A percentile compares a stretch with the other conserved stretches of the same genome.
Conservation (phyloP, 92 coral and sea anemone genomes). For the Zoanthus sociatus region DNA sequence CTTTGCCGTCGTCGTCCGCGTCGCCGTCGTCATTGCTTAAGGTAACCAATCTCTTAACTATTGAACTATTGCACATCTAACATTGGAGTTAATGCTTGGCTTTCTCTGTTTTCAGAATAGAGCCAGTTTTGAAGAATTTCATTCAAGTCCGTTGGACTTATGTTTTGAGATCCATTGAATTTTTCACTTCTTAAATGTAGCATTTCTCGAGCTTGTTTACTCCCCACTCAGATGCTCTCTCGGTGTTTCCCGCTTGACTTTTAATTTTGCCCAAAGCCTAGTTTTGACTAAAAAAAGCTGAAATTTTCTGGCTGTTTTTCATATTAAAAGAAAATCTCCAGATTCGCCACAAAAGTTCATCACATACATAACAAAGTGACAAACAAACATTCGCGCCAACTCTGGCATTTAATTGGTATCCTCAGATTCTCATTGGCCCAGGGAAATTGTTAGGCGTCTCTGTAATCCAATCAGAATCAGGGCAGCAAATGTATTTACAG, state of each 20-base stretch:
- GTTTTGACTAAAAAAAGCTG: constrained; percentile 21
- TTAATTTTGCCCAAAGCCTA: constrained; percentile 21
- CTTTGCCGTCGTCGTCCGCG: no score
- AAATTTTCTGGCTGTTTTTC: constrained; percentile 19
- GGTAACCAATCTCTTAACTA: no score
- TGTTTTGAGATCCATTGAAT: constrained; percentile 8
- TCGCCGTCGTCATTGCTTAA: no score
- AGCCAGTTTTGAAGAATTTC: constrained; percentile 22
- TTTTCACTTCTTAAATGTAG: constrained; percentile 3
- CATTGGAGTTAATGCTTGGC: no score
- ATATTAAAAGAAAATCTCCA: constrained; percentile 25
- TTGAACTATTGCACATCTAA: no score
- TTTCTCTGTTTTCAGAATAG: constrained; percentile 23
- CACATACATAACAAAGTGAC: not conserved
- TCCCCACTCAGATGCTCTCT: constrained; percentile 24
- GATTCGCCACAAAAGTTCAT: not conserved
- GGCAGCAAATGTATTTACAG: no score
- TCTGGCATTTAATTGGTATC: not conserved
- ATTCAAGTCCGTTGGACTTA: not conserved
- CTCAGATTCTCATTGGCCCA: not conserved
- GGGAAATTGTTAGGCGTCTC: not conserved
- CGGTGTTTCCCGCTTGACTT: constrained; percentile 19
- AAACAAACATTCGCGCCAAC: not conserved
- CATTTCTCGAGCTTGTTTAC: constrained; percentile 11
- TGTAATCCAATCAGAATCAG: not conserved